Conservation (phyloP, 1,140 invertebrate species). For the Trissolcus basalis region DNA sequence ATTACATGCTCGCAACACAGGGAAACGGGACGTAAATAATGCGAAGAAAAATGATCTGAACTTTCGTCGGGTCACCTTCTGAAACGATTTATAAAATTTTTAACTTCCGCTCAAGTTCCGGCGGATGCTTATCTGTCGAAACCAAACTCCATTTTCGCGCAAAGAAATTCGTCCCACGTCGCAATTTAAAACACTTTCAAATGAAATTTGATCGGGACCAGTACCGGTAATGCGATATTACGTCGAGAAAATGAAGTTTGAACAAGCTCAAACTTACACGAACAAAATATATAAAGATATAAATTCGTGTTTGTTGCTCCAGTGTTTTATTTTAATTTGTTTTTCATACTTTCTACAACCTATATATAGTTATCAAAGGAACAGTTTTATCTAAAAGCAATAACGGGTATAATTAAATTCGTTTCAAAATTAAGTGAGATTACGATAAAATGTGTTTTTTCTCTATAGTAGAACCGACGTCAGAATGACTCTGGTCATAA, state of each 20-base stretch:
- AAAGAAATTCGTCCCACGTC: conserved; percentile 29
- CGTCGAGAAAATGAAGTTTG: conserved; percentile 21
- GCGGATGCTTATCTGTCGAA: conserved; percentile 39
- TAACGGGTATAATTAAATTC: no score
- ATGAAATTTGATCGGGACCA: conserved; percentile 32
- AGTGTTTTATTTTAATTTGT: background rate
- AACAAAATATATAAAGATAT: conserved; percentile 7
- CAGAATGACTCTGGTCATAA: no score
- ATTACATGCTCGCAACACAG: conserved; percentile 28
- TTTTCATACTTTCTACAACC: no score
- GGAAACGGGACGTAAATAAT: conserved; percentile 58
- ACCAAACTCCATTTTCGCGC: conserved; percentile 29
- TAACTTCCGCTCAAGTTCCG: conserved; percentile 30
- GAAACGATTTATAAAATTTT: conserved; percentile 41
- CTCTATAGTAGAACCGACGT: no score
- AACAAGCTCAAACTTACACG: conserved; percentile 14
- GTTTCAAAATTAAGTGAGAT: no score
- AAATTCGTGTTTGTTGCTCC: conserved; percentile 16
- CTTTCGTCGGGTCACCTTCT: conserved; percentile 22
- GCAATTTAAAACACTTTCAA: conserved; percentile 37
- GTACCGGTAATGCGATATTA: conserved; percentile 23
- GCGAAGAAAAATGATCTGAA: conserved; percentile 51
- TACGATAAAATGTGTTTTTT: no score
- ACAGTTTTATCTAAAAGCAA: no score
- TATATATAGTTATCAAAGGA: no score